Conservation (phyloP, 2,113 vertebrate genomes). For the Microtus montanus region DNA sequence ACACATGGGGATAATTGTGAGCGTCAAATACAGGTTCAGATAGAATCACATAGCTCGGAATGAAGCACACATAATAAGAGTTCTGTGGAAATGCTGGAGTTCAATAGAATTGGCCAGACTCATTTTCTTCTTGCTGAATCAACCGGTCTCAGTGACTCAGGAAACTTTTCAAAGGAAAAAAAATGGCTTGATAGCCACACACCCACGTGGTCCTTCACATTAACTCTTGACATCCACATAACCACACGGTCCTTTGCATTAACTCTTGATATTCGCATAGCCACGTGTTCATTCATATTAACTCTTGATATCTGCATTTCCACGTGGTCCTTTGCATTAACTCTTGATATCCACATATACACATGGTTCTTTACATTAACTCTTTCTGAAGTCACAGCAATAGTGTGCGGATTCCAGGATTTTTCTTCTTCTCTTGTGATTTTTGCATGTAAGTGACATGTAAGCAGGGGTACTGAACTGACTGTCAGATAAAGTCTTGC, state of each 20-base stretch:
- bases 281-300: not conserved
- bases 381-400: not conserved
- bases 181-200: not conserved
- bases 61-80: slow-evolving; percentile 5
- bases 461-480: not conserved
- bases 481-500: not conserved
- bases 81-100: slow-evolving; percentile 22
- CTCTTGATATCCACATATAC: not conserved
- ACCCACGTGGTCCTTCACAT: not conserved
- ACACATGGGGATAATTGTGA: slow-evolving; percentile 21
- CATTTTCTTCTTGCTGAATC: slow-evolving; percentile 50
- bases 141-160: slow-evolving; percentile 1
- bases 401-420: not conserved
- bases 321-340: not conserved
- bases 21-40: slow-evolving; percentile 41
- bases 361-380: not conserved
- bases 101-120: not conserved
- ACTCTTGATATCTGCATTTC: not conserved
- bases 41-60: not conserved
- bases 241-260: not conserved
- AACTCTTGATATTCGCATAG: not conserved
- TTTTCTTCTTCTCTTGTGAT: not conserved
- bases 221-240: not conserved
- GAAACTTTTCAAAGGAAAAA: slow-evolving; percentile 39
- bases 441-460: not conserved